Base-by-base conservation (phyloP, 2,888 invertebrate species). In the Shargacucullia verbasci region DNA sequence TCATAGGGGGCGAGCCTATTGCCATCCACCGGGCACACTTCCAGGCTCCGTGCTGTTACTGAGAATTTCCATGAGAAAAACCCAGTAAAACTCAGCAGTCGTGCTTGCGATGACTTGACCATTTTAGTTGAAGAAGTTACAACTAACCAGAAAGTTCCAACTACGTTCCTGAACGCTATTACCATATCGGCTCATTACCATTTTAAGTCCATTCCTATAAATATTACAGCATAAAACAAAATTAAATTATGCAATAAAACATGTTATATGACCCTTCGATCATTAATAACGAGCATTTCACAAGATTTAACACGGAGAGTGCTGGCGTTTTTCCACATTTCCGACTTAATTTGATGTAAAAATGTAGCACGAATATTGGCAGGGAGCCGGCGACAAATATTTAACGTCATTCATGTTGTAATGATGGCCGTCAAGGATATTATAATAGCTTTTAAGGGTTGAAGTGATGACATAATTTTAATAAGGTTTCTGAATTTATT, bases 211-310 rank as follows among this genome's bases (percentile, higher is more conserved):
- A 68, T 47, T 39, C 2, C 15, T 39, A 70, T 70, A 53, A 70
- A 71, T 61, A 50, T 27, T 10, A 1, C 1, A 56, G 47, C 39
- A 47, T 52, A 52, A 38, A 48, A 53, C 34, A 27, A 37, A 45
- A 58, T 61, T 53, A 12, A 59, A 64, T 68, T 60, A 59, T 29
- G 37, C 41, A 57, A 73, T 73, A 73, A 73, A 76, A 60, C n/a
- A 59, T 60, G 39, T 70, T 75, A 63, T 73, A 70, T 63, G 48
- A 46, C 34, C 37, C 12, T 59, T 75, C 52, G 31, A 76, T 73
- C 66, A 70, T 76, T 59, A 55, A 52, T 67, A 59, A 62, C 55
- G 33, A 55, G 14, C 41, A 39, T 66, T 66, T 41, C 67, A 59
- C 53, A 56, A 59, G 52, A 73, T 70, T 75, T 61, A 76, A 73